Percentiles rank a stretch among this genome's conserved stretches.
Conservation (phyloP, 2,113 vertebrate species). For the Tupaia tana region DNA sequence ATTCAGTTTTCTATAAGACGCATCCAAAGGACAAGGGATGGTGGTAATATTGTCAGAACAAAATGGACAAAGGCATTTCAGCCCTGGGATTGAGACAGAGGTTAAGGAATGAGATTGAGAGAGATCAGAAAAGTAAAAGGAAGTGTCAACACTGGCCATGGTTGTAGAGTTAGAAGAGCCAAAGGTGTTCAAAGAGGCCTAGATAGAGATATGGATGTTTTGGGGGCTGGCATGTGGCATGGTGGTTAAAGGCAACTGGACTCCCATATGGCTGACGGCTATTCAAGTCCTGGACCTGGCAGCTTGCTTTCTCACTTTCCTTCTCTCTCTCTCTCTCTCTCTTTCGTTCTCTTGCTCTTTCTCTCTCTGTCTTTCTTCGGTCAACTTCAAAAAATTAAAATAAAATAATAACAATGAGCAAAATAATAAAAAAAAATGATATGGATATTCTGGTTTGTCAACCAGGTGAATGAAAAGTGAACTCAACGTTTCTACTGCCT, state of each 20-base stretch:
- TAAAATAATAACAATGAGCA: no score
- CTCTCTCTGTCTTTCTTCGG: no score
- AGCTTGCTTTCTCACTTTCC: no score
- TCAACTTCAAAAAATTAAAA: no score
- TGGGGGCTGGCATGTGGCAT: no score
- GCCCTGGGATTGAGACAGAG: background rate
- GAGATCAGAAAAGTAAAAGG: background rate
- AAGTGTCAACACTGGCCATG: background rate
- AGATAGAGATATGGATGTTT: background rate
- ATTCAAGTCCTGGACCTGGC: no score
- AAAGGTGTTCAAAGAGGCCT: background rate
- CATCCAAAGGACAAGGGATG: background rate
- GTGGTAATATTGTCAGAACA: background rate
- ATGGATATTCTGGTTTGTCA: background rate
- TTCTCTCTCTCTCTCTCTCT: no score
- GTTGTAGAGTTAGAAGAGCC: background rate
- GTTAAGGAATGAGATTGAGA: background rate
- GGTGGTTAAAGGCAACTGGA: no score
- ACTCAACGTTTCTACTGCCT: background rate
- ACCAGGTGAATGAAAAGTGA: background rate
- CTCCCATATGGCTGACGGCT: no score
- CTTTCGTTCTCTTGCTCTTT: no score
- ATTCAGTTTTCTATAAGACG: background rate
- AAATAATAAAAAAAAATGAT: no score
- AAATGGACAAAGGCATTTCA: background rate